Evolutionary conservation across 2,888 invertebrate genomes (phyloP).

Genomic region (Desoria tigrina): DNA sequence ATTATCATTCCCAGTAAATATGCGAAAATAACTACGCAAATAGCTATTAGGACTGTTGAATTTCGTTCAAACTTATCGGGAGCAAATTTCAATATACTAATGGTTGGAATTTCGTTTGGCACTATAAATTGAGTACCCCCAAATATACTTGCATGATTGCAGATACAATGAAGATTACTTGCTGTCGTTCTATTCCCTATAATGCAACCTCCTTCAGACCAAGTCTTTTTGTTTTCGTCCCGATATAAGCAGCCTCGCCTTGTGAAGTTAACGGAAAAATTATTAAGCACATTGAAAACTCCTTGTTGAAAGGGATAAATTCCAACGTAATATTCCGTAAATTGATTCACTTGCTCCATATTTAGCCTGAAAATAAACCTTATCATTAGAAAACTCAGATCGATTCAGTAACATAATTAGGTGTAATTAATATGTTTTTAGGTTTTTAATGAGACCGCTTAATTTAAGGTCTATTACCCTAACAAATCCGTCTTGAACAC

Average conservation of each 20-base stretch:
- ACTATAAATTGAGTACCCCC: constrained; percentile 36
- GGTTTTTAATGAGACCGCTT: too few species aligned
- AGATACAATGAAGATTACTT: constrained; percentile 29
- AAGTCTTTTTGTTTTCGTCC: constrained; percentile 35
- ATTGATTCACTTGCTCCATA: constrained; percentile 20
- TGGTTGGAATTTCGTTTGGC: constrained; percentile 27
- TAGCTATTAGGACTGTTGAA: constrained; percentile 33
- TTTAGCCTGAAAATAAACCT: constrained; percentile 2
- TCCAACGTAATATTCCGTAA: constrained; percentile 38
- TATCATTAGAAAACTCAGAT: too few species aligned
- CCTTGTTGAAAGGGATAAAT: constrained; percentile 23
- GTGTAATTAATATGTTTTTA: too few species aligned
- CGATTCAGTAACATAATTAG: too few species aligned
- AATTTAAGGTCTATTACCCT: not conserved
- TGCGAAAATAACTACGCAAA: constrained; percentile 28
- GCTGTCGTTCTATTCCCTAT: constrained; percentile 4
- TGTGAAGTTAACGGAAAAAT: constrained; percentile 24
- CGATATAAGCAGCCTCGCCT: constrained; percentile 33
- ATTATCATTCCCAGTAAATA: constrained; percentile 35
- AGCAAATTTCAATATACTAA: constrained; percentile 30
- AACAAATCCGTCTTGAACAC: constrained; percentile 13
- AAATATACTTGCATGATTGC: constrained; percentile 43
- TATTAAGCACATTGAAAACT: not conserved
- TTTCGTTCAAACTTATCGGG: constrained; percentile 33
- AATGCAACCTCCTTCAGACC: constrained; percentile 39